Conservation (phyloP, 2,113 vertebrate genomes). For the Rafetus swinhoei region DNA sequence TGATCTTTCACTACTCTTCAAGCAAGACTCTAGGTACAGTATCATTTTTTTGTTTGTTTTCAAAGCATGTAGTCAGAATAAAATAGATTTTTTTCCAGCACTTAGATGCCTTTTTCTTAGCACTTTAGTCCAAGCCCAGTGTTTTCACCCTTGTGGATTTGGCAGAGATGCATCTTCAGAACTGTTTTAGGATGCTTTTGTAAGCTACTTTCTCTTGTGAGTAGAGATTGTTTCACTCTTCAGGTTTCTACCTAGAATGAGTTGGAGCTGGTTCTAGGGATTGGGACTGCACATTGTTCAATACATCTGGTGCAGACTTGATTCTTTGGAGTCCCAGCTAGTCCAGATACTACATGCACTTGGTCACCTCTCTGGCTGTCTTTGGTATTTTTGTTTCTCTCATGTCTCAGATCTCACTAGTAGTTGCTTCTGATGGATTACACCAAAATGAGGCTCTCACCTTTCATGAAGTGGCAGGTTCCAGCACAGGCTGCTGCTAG, state of each 20-base stretch:
- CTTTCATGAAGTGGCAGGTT: not conserved
- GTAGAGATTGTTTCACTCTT: slow-evolving; percentile 7
- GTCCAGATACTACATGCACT: not conserved
- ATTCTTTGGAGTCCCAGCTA: not conserved
- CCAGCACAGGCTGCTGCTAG: not conserved
- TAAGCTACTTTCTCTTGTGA: accelerated
- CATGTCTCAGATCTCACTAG: not conserved
- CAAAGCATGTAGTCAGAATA: slow-evolving; percentile 20
- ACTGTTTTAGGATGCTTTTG: slow-evolving; percentile 55
- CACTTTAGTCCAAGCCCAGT: not conserved
- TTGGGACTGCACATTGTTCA: not conserved
- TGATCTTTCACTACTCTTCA: accelerated
- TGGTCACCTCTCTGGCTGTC: not conserved
- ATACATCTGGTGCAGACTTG: not conserved
- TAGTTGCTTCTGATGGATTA: not conserved
- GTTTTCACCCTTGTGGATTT: not conserved
- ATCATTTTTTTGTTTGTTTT: not conserved
- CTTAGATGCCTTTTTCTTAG: slow-evolving; percentile 28
- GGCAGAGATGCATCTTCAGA: not conserved
- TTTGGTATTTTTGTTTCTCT: not conserved
- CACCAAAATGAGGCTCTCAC: not conserved
- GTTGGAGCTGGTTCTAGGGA: not conserved
- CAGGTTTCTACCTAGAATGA: not conserved
- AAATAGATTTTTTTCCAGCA: not conserved
- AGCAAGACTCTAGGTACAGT: not conserved